These are phyloP conservation scores for Sitta europaea DNA, from an alignment of 2,113 vertebrate species.

Conservation along the genomic window DNA sequence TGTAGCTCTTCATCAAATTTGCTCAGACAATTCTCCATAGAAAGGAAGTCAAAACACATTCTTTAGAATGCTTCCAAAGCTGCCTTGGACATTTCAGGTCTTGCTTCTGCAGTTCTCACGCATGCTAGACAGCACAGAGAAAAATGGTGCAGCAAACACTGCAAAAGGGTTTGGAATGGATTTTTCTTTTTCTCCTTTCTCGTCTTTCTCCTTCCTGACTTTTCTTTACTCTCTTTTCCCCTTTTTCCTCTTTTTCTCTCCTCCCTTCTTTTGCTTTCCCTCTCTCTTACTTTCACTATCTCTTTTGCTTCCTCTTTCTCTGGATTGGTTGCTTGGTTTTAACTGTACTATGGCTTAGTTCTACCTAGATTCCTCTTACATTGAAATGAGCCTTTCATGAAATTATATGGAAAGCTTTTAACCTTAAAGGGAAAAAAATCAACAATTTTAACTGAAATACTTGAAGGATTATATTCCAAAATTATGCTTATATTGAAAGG, in stretches of 20 bases:
- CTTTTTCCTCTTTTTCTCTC: not conserved
- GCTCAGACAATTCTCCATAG: not conserved
- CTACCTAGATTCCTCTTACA: not conserved
- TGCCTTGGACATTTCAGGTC: not conserved
- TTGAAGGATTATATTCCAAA: not conserved
- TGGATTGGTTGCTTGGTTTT: not conserved
- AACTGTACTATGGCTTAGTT: not conserved
- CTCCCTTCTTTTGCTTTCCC: not conserved
- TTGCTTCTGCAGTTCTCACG: not conserved
- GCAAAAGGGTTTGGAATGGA: not conserved
- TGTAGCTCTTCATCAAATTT: not conserved
- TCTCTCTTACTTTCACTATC: not conserved
- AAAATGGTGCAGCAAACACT: not conserved
- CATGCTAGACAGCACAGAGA: not conserved
- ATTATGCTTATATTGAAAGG: not conserved
- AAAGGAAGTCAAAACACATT: not conserved
- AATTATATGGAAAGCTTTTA: not conserved
- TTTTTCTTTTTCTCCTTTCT: not conserved
- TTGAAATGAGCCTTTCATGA: not conserved
- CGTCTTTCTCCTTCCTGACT: not conserved
- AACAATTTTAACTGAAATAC: not conserved
- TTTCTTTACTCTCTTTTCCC: not conserved
- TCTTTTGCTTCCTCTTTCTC: not conserved
- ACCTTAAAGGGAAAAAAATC: not conserved
- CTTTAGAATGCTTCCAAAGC: not conserved